Evolutionary conservation across 1,140 invertebrate species (phyloP), one percentile per base, ranked within the genome.

Genomic region (Apis dorsata): DNA sequence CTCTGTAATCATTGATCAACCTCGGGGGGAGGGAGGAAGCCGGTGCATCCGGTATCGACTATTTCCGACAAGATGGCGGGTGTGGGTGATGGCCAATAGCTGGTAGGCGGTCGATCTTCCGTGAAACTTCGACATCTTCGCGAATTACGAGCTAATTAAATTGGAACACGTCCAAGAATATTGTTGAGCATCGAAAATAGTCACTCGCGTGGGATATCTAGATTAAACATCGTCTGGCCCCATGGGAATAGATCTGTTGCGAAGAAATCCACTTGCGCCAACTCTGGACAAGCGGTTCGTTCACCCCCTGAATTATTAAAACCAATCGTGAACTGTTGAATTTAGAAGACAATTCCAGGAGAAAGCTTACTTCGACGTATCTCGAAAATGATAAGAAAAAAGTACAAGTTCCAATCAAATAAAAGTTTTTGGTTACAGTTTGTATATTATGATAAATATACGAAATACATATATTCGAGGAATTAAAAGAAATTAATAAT

Each of bases 81-180:
- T 13, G 24, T 53, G 55, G 72, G 69, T 59, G 72, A 55, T 49
- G 21, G 65, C 65, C 73, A 82, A 68, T 24, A 59, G 12, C 24
- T 9, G 55, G n/a, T 66, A 60, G 17, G 15, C 5, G 59, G 17
- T 11, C 34, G n/a, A 24, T 34, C 68, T n/a, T 51, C 75, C 49
- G 0, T 8, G 19, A 13, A 63, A 51, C 21, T 77, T 75, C 79
- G 71, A 81, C 13, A 51, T 75, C 79, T 53, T 53, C 24, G 73
- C 68, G 55, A 82, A 77, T 82, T 69, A 82, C 49, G n/a, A 28
- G 57, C 80, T 82, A 70, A 82, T 82, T 70, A 66, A 82, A 82
- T 82, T 82, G 80, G 80, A 68, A 11, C 51, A 34, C 51, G 63
- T 69, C 80, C 80, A 82, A 75, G 65, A 72, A 60, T 70, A 51